Conservation (phyloP, 2,113 vertebrate genomes). For the Hippocampus zosterae region DNA sequence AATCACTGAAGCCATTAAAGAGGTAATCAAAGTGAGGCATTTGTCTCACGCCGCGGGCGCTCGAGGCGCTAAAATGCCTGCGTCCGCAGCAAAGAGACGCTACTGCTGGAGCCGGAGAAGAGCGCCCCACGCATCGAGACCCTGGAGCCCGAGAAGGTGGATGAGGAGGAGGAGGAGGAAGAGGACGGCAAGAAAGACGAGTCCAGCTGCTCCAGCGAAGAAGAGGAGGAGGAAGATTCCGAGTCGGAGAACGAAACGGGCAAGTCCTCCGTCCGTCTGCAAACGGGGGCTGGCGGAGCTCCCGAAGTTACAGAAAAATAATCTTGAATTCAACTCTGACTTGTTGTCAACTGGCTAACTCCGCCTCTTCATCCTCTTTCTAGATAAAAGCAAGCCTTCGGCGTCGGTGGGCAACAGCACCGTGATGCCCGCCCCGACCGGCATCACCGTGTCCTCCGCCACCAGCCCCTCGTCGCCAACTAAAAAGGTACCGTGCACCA, state of each 20-base stretch:
- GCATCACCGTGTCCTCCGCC: conserved; percentile 75
- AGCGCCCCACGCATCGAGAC: conserved; percentile 85
- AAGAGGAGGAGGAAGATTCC: conserved; percentile 96
- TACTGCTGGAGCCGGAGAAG: conserved; percentile 93
- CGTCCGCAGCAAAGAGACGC: conserved; percentile 83
- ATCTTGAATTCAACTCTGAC: too few relatives aligned
- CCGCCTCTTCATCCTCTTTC: conserved; percentile 9
- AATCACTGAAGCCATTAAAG: conserved; percentile 87
- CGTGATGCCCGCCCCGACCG: conserved; percentile 55
- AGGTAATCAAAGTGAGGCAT: conserved; percentile 69
- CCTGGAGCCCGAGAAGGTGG: conserved; percentile 92
- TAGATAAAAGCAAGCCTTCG: conserved; percentile 87
- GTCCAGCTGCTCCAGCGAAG: conserved; percentile 97
- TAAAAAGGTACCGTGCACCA: conserved; percentile 83
- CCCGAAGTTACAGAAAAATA: background rate
- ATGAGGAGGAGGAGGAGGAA: conserved; percentile 88
- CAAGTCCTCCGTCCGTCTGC: conserved; percentile 40
- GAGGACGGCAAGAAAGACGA: conserved; percentile 97
- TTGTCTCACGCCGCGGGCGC: background rate
- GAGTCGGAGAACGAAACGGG: conserved; percentile 97
- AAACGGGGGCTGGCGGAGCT: background rate
- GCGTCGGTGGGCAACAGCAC: conserved; percentile 79
- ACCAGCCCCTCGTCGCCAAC: conserved; percentile 84
- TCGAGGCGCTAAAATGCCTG: background rate
- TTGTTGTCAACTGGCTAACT: background rate